Conservation (phyloP, 92 coral and sea anemone genomes). For the Heteractis magnifica region DNA sequence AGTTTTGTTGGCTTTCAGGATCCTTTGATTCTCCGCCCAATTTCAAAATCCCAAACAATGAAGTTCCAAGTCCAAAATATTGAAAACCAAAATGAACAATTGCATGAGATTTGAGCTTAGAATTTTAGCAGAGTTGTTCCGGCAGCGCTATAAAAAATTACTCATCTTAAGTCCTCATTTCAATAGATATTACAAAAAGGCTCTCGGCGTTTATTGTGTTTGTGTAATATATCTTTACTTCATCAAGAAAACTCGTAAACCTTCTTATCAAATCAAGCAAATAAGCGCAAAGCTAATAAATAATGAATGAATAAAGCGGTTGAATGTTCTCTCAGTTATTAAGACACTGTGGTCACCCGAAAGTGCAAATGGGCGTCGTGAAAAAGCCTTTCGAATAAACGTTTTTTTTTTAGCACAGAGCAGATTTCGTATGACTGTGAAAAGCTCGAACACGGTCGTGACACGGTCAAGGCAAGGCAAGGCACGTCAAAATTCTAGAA, state of each 20-base stretch:
- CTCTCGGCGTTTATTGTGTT: not conserved
- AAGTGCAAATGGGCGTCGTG: not conserved
- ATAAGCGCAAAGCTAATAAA: slow-evolving; percentile 17
- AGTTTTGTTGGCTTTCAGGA: not conserved
- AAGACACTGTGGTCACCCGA: not conserved
- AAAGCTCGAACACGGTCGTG: too few species aligned
- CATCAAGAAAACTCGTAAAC: slow-evolving; percentile 26
- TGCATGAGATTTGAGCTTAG: not conserved
- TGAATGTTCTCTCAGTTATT: not conserved
- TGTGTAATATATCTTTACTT: slow-evolving; percentile 24
- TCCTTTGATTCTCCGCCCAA: not conserved
- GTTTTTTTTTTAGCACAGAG: not conserved
- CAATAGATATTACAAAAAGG: not conserved
- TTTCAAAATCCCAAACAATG: not conserved
- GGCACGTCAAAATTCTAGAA: too few species aligned
- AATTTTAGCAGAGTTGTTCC: not conserved
- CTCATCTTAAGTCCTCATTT: not conserved
- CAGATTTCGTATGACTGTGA: not conserved
- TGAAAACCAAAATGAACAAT: not conserved
- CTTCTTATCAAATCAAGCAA: slow-evolving; percentile 29
- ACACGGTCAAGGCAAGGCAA: too few species aligned
- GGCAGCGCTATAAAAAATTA: not conserved
- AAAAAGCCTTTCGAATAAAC: not conserved
- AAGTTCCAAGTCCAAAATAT: not conserved
- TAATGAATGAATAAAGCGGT: not conserved